These are phyloP conservation scores for Montipora foliosa DNA, from an alignment of 64 coral and sea anemone species.

Conservation along the genomic window DNA sequence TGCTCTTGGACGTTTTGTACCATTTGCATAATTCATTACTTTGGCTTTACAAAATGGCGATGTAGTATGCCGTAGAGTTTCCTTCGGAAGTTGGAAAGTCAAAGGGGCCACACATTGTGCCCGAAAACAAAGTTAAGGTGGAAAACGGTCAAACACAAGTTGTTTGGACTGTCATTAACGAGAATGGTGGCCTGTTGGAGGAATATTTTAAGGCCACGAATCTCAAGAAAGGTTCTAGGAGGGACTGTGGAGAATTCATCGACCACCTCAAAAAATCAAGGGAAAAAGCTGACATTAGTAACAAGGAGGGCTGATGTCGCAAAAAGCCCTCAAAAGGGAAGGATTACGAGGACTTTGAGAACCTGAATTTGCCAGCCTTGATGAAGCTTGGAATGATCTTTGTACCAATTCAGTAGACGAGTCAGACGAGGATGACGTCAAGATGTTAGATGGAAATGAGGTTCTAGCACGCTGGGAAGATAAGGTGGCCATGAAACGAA, in stretches of 20 bases:
- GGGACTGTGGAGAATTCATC: slow-evolving; percentile 29
- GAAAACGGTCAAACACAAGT: slow-evolving; percentile 13
- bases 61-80: slow-evolving; percentile 33
- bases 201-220: slow-evolving; percentile 43
- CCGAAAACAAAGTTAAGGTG: slow-evolving; percentile 23
- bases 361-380: neutral
- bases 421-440: neutral
- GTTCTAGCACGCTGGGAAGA: slow-evolving; percentile 19
- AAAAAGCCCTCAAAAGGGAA: neutral
- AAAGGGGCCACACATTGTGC: slow-evolving; percentile 24
- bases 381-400: neutral
- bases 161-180: slow-evolving; percentile 33
- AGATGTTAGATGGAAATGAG: neutral
- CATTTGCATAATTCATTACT: neutral
- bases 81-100: slow-evolving; percentile 29
- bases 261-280: slow-evolving; percentile 32
- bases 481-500: slow-evolving; percentile 26
- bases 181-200: slow-evolving; percentile 20
- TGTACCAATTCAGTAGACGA: neutral
- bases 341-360: neutral
- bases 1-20: neutral
- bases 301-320: slow-evolving; percentile 21
- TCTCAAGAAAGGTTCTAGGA: slow-evolving; percentile 38
- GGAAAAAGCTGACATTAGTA: slow-evolving; percentile 32
- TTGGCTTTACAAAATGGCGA: neutral